Conservation (phyloP, 2,797 vertebrate genomes). For the Xenops minutus region DNA sequence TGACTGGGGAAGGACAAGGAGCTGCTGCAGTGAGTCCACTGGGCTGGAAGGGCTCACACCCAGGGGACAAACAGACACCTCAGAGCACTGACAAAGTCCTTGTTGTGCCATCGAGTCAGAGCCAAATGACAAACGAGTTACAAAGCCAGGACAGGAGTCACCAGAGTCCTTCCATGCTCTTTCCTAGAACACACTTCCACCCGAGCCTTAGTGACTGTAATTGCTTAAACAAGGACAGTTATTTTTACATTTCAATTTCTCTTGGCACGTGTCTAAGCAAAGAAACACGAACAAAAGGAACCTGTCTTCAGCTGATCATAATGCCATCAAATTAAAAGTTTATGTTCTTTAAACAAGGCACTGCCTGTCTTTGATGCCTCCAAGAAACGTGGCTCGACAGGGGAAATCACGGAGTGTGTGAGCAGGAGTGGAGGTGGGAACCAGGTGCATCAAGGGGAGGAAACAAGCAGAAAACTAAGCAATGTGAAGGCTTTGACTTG, state of each 20-base stretch:
- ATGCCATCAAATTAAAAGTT: slow-evolving; percentile 20
- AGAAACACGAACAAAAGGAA: slow-evolving; percentile 15
- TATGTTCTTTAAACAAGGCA: neutral
- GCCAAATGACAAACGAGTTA: neutral
- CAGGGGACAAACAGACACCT: neutral
- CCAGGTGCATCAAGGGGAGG: neutral
- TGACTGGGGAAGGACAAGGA: too few relatives aligned
- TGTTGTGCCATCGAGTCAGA: neutral
- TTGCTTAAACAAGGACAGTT: slow-evolving; percentile 21
- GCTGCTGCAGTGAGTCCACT: too few relatives aligned
- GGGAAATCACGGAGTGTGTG: neutral
- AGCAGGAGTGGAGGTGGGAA: slow-evolving; percentile 21
- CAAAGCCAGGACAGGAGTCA: neutral
- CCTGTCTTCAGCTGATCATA: neutral
- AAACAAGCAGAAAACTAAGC: slow-evolving; percentile 12
- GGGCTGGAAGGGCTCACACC: neutral
- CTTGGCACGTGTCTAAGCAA: slow-evolving; percentile 27
- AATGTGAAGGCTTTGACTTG: neutral
- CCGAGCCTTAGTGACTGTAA: neutral
- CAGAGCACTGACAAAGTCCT: neutral
- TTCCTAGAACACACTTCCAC: neutral
- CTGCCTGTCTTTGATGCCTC: neutral
- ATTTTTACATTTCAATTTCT: slow-evolving; percentile 14
- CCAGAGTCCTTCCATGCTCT: neutral
- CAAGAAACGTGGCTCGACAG: neutral